phyloP scores from a whole-genome alignment of 2,888 invertebrate species.

The Biston betularia region DNA sequence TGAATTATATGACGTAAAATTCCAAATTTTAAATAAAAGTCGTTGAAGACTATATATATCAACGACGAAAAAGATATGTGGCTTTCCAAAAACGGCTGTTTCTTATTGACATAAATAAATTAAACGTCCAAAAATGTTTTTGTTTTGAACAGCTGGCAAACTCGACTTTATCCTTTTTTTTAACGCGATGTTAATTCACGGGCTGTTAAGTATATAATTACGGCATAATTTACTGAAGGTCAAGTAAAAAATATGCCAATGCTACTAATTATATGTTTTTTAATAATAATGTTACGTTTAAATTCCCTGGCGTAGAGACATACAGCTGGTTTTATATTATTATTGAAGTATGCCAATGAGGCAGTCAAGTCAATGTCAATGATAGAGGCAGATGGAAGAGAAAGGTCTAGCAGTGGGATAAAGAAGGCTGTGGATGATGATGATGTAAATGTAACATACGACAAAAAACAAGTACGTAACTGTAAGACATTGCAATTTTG shows the following conservation, averaged over 20 bases:
- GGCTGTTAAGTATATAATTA: conserved; percentile 36
- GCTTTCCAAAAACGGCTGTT: background rate
- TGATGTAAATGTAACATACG: background rate
- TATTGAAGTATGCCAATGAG: background rate
- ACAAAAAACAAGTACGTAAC: background rate
- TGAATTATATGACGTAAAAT: background rate
- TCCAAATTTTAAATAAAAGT: background rate
- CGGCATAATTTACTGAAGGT: conserved; percentile 39
- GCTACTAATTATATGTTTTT: conserved; percentile 21
- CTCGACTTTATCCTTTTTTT: conserved; percentile 21
- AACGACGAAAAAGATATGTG: background rate
- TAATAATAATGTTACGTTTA: conserved; percentile 12
- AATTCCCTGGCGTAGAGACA: background rate
- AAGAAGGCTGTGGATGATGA: too few species aligned
- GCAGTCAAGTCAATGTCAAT: too few species aligned
- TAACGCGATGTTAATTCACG: conserved; percentile 27
- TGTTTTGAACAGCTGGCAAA: conserved; percentile 14
- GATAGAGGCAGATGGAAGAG: too few species aligned
- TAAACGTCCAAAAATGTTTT: conserved; percentile 9
- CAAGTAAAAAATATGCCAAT: conserved; percentile 33
- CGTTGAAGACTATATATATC: background rate
- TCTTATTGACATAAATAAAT: conserved; percentile 17
- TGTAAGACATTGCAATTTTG: background rate
- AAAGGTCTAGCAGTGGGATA: too few species aligned
- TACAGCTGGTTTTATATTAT: conserved; percentile 10